These are phyloP conservation scores for Mechanitis messenoides DNA, from an alignment of 2,888 invertebrate genomes.

Conservation along the genomic window DNA sequence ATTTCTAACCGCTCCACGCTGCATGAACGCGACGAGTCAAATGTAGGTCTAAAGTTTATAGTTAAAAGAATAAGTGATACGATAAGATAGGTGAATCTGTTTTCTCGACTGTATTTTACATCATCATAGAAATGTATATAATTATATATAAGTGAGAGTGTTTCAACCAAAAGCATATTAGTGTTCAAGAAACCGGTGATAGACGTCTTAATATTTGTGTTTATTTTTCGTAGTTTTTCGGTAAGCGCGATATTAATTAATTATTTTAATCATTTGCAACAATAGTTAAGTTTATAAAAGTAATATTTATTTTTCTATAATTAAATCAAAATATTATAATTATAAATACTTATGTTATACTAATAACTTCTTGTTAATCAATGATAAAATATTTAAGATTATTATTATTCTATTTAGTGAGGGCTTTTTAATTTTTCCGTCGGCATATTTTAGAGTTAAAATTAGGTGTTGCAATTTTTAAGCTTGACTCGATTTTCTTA, in stretches of 20 bases:
- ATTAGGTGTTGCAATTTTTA: no score
- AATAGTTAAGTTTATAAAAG: no score
- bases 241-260: background rate
- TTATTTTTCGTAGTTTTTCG: background rate
- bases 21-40: slow-evolving; percentile 13
- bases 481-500: no score
- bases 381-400: background rate
- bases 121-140: slow-evolving; percentile 7
- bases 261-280: no score
- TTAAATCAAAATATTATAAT: no score
- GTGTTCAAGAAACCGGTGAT: slow-evolving; percentile 2
- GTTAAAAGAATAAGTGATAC: background rate
- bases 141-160: slow-evolving; percentile 7
- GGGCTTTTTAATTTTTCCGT: slow-evolving; percentile 10
- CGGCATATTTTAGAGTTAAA: background rate
- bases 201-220: slow-evolving; percentile 1
- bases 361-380: no score
- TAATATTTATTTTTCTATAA: background rate
- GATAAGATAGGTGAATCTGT: slow-evolving; percentile 1
- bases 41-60: slow-evolving; percentile 10
- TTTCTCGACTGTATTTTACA: background rate
- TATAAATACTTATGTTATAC: no score
- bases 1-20: slow-evolving; percentile 16
- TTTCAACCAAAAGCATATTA: slow-evolving; percentile 6
- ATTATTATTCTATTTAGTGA: background rate